Percentiles rank a stretch among this genome's conserved stretches.
These are phyloP conservation scores for Tachystola acroxantha DNA, from an alignment of 2,888 invertebrate genomes.

Conservation along the genomic window DNA sequence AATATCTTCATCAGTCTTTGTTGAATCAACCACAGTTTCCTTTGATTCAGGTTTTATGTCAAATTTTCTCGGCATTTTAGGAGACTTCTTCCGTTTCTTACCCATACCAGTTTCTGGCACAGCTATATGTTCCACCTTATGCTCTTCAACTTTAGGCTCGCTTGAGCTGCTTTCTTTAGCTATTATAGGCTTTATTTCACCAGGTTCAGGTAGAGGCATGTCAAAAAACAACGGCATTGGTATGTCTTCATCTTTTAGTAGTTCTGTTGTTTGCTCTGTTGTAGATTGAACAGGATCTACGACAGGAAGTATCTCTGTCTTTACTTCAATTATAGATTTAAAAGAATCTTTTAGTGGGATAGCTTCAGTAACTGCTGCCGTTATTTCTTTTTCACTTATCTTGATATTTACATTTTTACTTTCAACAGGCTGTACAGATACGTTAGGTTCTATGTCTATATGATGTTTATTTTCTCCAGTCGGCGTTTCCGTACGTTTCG, in stretches of 20 bases:
- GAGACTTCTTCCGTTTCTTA: constrained; percentile 17
- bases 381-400: too few species aligned
- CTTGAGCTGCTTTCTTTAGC: not conserved
- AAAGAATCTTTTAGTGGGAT: not conserved
- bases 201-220: too few species aligned
- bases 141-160: not conserved
- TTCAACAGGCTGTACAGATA: not conserved
- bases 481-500: not conserved
- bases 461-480: not conserved
- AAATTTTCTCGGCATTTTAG: constrained; percentile 12
- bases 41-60: constrained; percentile 1
- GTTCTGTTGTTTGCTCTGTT: too few species aligned
- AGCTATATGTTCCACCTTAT: constrained; percentile 1
- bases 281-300: too few species aligned
- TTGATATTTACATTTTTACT: not conserved
- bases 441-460: not conserved
- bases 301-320: not conserved
- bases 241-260: too few species aligned
- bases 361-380: not conserved
- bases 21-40: not conserved
- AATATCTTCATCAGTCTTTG: not conserved
- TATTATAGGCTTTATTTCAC: too few species aligned
- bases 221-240: too few species aligned
- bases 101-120: not conserved
- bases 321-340: not conserved